Evolutionary conservation across 2,797 vertebrate genomes (phyloP).

Genomic region (Pempheris klunzingeri): DNA sequence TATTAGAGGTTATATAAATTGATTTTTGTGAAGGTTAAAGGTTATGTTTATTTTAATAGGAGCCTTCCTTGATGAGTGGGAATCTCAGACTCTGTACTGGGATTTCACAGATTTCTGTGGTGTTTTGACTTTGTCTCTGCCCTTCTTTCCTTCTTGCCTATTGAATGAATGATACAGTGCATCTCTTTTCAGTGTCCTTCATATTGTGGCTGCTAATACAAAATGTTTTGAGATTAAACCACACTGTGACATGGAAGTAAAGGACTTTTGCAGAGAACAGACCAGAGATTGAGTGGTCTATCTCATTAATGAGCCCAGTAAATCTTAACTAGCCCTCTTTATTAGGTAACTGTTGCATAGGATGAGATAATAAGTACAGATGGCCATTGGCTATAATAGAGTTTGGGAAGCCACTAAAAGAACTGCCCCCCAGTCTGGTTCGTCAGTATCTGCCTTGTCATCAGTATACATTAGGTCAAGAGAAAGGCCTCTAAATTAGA

Average conservation of each 20-base stretch:
- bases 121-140: slow-evolving; percentile 48
- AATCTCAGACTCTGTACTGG: slow-evolving; percentile 53
- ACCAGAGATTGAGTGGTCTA: slow-evolving; percentile 60
- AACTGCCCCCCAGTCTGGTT: slow-evolving; percentile 20
- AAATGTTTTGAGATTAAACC: slow-evolving; percentile 49
- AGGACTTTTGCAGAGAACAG: slow-evolving; percentile 41
- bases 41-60: slow-evolving; percentile 72
- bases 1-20: background rate
- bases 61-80: slow-evolving; percentile 64
- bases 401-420: slow-evolving; percentile 74
- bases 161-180: slow-evolving; percentile 43
- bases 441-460: slow-evolving; percentile 70
- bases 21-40: slow-evolving; percentile 50
- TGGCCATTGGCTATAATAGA: slow-evolving; percentile 77
- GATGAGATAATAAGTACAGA: slow-evolving; percentile 84
- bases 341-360: slow-evolving; percentile 81
- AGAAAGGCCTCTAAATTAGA: slow-evolving; percentile 70
- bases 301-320: slow-evolving; percentile 80
- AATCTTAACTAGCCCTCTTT: slow-evolving; percentile 81
- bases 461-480: slow-evolving; percentile 81
- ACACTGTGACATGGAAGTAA: slow-evolving; percentile 45
- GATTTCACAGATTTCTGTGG: slow-evolving; percentile 58
- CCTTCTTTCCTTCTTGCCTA: slow-evolving; percentile 27
- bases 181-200: slow-evolving; percentile 21
- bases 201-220: slow-evolving; percentile 29